Evolutionary conservation across 1,140 invertebrate species (phyloP), one percentile per base, ranked within the genome.

Genomic region (Teleopsis dalmanni): DNA sequence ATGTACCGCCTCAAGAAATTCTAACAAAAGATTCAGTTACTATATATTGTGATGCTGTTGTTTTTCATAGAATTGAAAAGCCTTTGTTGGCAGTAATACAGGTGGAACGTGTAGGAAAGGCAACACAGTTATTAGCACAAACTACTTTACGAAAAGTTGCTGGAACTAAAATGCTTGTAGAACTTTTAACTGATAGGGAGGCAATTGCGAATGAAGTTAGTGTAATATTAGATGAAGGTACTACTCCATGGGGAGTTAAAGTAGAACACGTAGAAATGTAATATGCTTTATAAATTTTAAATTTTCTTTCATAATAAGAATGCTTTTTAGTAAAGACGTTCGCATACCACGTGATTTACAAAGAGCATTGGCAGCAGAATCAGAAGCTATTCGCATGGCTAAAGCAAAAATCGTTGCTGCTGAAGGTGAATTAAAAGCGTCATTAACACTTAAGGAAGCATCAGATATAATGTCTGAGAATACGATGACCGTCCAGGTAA

Each of bases 201-300:
- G 18, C 41, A 1, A 31, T 65, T 1, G 65, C 62, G 3, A 22
- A 33, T 3, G 51, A 54, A n/a, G 58, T 65, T 14, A 43, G 40
- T 3, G n/a, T 33, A 2, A 54, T 54, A 3, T 54, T 65, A 6
- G 51, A 58, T n/a, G 57, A 41, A 3, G 54, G 58, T 1, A 62
- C 62, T 14, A 2, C 41, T 29, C 73, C 87, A 25, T 95, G 93
- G 93, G 94, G 93, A 3, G 88, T 96, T 7, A 91, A 93, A 73
- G 90, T 97, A 0, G 90, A 96, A 70, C 75, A 92, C 54, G 91
- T 97, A 18, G 92, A 95, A 81, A 88, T 96, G 88, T 94, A 75
- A 85, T 58, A 25, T n/a, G n/a, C 14, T 18, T 27, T 2, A 14
- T 6, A 11, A 0, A 25, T 41, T 18, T 19, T 31, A 5, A 4